Evolutionary conservation across 2,113 vertebrate genomes (phyloP).

Genomic region (Rafetus swinhoei): DNA sequence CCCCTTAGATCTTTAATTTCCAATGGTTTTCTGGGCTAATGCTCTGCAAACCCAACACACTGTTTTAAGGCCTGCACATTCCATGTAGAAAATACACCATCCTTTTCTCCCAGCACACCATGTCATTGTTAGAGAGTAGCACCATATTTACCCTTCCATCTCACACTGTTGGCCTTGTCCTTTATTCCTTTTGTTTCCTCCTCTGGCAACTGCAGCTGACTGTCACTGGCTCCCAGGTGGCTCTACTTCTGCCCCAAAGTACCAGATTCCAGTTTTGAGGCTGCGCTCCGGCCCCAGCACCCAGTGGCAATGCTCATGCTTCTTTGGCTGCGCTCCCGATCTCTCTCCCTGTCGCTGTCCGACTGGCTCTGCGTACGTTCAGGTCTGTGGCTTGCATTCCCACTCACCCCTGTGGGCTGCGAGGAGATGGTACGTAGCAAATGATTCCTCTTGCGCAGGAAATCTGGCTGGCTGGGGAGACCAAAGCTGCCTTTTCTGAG

Average conservation of each 20-base stretch:
- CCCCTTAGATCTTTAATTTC: background rate
- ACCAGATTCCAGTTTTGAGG: conserved; percentile 84
- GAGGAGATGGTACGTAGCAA: conserved; percentile 94
- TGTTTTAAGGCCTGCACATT: conserved; percentile 67
- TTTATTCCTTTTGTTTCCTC: conserved; percentile 43
- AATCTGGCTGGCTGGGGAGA: conserved; percentile 90
- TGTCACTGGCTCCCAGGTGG: background rate
- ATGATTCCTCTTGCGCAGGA: conserved; percentile 95
- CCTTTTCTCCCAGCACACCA: conserved; percentile 51
- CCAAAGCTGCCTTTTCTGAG: conserved; percentile 97
- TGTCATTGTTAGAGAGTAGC: conserved; percentile 70
- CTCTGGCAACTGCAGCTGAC: background rate
- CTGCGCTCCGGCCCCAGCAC: conserved; percentile 91
- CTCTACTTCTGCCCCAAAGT: conserved; percentile 79
- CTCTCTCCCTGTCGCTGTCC: conserved; percentile 84
- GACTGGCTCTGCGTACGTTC: conserved; percentile 93
- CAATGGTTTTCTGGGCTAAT: conserved; percentile 34
- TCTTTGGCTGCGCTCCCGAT: conserved; percentile 88
- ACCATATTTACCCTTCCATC: conserved; percentile 75
- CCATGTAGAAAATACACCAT: conserved; percentile 15
- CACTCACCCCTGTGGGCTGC: conserved; percentile 76
- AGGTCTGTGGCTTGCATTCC: conserved; percentile 77
- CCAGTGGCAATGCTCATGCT: conserved; percentile 94
- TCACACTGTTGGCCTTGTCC: conserved; percentile 44
- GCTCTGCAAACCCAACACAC: conserved; percentile 42